These are phyloP conservation scores for Eurypyga helias DNA, from an alignment of 2,113 vertebrate species.

Conservation along the genomic window DNA sequence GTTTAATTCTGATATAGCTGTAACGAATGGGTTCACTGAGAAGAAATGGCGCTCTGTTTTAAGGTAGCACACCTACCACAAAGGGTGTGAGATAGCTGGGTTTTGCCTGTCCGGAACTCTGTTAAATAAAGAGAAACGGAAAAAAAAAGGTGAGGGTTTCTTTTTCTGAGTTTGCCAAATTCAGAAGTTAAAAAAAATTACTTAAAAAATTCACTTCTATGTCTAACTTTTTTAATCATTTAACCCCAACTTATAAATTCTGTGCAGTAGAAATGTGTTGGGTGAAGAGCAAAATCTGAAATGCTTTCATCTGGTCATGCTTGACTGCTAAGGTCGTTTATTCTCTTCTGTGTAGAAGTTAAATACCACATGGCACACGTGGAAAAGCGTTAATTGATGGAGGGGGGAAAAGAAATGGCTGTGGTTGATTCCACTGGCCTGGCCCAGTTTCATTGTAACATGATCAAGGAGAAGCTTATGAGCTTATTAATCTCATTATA, in stretches of 20 bases:
- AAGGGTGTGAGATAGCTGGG: slow-evolving; percentile 95
- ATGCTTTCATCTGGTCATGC: neutral
- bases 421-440: neutral
- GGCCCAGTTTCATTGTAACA: neutral
- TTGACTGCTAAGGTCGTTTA: neutral
- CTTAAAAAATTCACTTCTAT: neutral
- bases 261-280: neutral
- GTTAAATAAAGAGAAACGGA: slow-evolving; percentile 18
- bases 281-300: neutral
- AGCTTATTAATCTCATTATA: neutral
- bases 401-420: neutral
- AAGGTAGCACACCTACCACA: slow-evolving; percentile 84
- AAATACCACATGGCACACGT: neutral
- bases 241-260: slow-evolving; percentile 1
- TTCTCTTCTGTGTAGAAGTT: neutral
- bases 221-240: neutral
- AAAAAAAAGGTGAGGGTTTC: neutral
- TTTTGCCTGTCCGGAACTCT: slow-evolving; percentile 99
- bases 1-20: neutral
- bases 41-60: neutral
- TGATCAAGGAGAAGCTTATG: neutral
- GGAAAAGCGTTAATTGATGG: neutral
- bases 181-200: neutral
- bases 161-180: neutral
- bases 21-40: neutral